A percentile compares a stretch with the other conserved stretches of the same genome.
Evolutionary conservation across 2,797 vertebrate genomes (phyloP).

Genomic region (Paguma larvata): DNA sequence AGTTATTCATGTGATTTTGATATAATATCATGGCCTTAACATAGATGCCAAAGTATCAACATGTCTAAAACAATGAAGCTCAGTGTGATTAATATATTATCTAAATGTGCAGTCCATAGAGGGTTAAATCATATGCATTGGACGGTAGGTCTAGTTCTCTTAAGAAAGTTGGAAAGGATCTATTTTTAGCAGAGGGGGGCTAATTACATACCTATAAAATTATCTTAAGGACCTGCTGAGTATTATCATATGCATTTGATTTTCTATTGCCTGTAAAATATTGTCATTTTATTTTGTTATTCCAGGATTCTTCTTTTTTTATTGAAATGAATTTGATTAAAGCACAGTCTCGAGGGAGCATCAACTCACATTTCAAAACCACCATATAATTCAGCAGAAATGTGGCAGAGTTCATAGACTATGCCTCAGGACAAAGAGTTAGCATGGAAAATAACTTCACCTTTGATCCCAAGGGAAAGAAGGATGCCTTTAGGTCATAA

Average conservation of each 20-base stretch:
- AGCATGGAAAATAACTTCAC: slow-evolving; percentile 85
- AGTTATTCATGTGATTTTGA: slow-evolving; percentile 1
- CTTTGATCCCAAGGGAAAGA: slow-evolving; percentile 83
- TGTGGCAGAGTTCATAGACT: slow-evolving; percentile 80
- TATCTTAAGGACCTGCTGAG: not conserved
- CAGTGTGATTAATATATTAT: not conserved
- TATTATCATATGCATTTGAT: not conserved
- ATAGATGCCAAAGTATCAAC: not conserved
- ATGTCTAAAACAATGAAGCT: not conserved
- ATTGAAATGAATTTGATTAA: slow-evolving; percentile 82
- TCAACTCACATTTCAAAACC: slow-evolving; percentile 83
- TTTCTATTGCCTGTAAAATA: slow-evolving; percentile 15
- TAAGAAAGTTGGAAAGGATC: not conserved
- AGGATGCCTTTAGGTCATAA: slow-evolving; percentile 77
- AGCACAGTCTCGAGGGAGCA: slow-evolving; percentile 67
- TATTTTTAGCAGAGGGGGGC: not conserved
- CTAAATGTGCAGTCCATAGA: not conserved
- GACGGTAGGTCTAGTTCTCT: not conserved
- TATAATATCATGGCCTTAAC: not conserved
- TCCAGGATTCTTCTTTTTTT: slow-evolving; percentile 48
- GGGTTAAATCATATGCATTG: not conserved
- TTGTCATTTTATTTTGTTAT: not conserved
- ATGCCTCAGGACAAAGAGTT: slow-evolving; percentile 81
- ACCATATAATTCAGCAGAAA: slow-evolving; percentile 84
- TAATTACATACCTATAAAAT: slow-evolving; percentile 14